Base-by-base conservation (phyloP, 2,888 invertebrate genomes). In the Caenorhabditis uteleia region DNA sequence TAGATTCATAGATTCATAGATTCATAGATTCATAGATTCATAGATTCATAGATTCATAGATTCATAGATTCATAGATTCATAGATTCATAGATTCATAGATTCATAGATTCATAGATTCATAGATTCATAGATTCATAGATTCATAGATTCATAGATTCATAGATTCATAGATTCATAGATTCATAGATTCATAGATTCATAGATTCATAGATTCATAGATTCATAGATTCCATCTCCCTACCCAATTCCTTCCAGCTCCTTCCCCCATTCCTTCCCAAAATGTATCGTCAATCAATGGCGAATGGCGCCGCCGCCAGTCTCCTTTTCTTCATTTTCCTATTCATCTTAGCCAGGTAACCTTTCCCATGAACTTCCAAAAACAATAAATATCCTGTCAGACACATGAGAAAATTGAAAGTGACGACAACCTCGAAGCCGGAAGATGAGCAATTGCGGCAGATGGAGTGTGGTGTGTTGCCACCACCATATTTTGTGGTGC, bases 241-340 rank as follows among this genome's bases (percentile, higher is more conserved):
- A 14, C 31, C 16, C 31, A 49, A 57, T 57, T 26, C 33, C 25
- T 7, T 20, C 33, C 23, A 25, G 16, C 36, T 23, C 50, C 49
- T 14, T 23, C 44, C 26, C 29, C 26, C 26, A n/a, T 18, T 12
- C 34, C 34, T n/a, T 16, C 14, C 23, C 44, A 40, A 31, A 18
- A 74, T 74, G 74, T 67, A 72, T 55, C 61, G 55, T 29, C 64
- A 73, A 39, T 67, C 68, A 18, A 66, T 75, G 61, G 67, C 70
- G 3, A 72, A 75, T 50, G 75, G 75, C 23, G 55, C 64, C 18
- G 70, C 65, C n/a, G 72, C 70, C 8, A 62, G 68, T 18, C 45
- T 73, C 1, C 53, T 75, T n/a, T 75, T 75, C 54, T 56, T 75
- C 42, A 47, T 75, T 36, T 75, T 75, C 39, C 54, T 75, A 8